phyloP scores from a whole-genome alignment of 2,888 invertebrate genomes.

The Cactoblastis cactorum region DNA sequence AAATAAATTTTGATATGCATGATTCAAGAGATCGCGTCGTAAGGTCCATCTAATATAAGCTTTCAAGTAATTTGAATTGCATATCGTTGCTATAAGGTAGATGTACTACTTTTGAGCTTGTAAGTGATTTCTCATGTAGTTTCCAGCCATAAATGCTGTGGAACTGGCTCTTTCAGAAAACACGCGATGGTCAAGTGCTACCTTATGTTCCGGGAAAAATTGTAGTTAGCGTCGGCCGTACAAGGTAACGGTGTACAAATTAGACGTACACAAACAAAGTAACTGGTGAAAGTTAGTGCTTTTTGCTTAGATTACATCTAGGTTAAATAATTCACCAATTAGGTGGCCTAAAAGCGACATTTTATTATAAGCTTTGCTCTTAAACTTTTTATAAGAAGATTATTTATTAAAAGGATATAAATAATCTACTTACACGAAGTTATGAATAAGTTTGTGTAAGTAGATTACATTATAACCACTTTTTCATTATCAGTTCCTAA shows the following conservation, averaged over 20 bases:
- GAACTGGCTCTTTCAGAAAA: conserved; percentile 33
- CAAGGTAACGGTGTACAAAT: conserved; percentile 15
- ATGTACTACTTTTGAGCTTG: conserved; percentile 1
- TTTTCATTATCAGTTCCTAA: no score
- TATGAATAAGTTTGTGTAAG: no score
- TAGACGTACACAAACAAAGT: conserved; percentile 12
- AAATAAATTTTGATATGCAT: no score
- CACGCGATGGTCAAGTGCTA: conserved; percentile 30
- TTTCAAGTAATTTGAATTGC: conserved; percentile 1
- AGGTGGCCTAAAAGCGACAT: neutral
- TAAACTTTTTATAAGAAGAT: no score
- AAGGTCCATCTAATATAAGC: neutral
- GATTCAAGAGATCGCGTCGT: no score
- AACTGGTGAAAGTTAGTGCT: conserved; percentile 6
- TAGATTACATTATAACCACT: no score
- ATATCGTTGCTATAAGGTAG: neutral
- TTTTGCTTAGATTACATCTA: conserved; percentile 1
- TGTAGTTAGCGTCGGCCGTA: conserved; percentile 17
- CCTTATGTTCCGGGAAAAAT: conserved; percentile 30
- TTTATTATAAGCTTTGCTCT: neutral
- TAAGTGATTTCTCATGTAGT: conserved; percentile 41
- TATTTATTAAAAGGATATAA: no score
- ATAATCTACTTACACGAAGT: no score
- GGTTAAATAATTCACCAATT: neutral
- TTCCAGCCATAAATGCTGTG: conserved; percentile 29